Conservation (phyloP, 2,888 invertebrate species). For the Dioctria linearis region DNA sequence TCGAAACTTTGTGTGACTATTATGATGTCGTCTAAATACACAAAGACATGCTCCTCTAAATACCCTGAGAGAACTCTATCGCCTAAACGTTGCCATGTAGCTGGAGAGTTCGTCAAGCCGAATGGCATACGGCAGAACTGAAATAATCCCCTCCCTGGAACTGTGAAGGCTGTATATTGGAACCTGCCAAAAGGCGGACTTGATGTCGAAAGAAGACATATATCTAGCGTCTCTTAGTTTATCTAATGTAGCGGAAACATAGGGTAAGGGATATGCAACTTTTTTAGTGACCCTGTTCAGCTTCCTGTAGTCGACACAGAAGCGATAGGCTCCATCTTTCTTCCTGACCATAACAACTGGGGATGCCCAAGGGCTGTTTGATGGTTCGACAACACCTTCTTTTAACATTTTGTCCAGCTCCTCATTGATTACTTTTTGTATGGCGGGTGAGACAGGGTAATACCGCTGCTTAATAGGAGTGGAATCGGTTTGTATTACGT, state of each 20-base stretch:
- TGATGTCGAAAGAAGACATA: too few species aligned
- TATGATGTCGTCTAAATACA: constrained; percentile 46
- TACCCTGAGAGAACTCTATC: constrained; percentile 41
- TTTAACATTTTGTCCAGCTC: constrained; percentile 60
- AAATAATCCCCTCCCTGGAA: too few species aligned
- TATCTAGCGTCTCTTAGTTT: too few species aligned
- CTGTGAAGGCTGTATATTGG: too few species aligned
- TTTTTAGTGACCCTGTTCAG: too few species aligned
- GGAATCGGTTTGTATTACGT: constrained; percentile 51
- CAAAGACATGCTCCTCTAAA: constrained; percentile 6
- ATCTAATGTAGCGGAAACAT: too few species aligned
- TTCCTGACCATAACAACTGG: constrained; percentile 21
- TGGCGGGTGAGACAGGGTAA: constrained; percentile 61
- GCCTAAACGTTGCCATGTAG: constrained; percentile 55
- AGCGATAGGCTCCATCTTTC: not conserved
- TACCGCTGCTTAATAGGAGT: constrained; percentile 58
- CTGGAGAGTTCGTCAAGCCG: constrained; percentile 37
- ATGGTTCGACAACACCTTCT: constrained; percentile 60
- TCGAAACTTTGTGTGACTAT: constrained; percentile 12
- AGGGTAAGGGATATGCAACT: too few species aligned
- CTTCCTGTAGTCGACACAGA: too few species aligned
- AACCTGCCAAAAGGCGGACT: too few species aligned
- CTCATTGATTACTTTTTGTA: constrained; percentile 59
- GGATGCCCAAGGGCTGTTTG: constrained; percentile 58
- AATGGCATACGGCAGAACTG: not conserved